A percentile compares a stretch with the other conserved stretches of the same genome.
phyloP scores from a whole-genome alignment of 2,888 invertebrate genomes.

The Cremastinae sp. region DNA sequence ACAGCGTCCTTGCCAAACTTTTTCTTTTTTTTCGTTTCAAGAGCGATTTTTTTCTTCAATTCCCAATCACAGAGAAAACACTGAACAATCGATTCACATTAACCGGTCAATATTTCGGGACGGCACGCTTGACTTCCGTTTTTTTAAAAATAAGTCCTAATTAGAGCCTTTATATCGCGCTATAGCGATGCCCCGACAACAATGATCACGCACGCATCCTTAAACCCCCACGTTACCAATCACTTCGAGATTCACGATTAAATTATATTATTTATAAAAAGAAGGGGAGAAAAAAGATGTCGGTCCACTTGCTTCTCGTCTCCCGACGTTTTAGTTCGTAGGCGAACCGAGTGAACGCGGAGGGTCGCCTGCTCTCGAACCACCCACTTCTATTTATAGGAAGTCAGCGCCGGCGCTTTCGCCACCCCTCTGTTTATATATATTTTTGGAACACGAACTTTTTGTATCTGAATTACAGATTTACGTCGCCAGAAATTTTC shows the following conservation, averaged over 20 bases:
- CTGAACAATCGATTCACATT: no score
- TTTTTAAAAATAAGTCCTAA: neutral
- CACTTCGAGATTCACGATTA: neutral
- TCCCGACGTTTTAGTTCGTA: conserved; percentile 35
- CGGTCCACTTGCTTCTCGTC: conserved; percentile 17
- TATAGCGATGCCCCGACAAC: no score
- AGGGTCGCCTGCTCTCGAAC: conserved; percentile 15
- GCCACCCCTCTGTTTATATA: conserved; percentile 33
- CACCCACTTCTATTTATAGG: conserved; percentile 51
- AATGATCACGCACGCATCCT: neutral
- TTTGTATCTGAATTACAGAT: no score
- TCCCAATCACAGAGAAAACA: neutral
- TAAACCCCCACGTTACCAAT: neutral
- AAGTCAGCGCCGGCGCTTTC: conserved; percentile 51
- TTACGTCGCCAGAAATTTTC: no score
- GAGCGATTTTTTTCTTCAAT: neutral
- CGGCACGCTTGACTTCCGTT: neutral
- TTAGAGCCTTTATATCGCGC: neutral
- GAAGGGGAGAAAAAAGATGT: no score
- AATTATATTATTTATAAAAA: neutral
- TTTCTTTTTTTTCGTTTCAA: neutral
- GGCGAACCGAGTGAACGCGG: conserved; percentile 27
- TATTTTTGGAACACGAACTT: conserved; percentile 20
- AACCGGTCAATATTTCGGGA: no score
- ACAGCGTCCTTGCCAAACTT: conserved; percentile 25